Percentiles rank a stretch among this genome's conserved stretches.
Conservation (phyloP, 2,113 vertebrate species). For the Anguilla rostrata region DNA sequence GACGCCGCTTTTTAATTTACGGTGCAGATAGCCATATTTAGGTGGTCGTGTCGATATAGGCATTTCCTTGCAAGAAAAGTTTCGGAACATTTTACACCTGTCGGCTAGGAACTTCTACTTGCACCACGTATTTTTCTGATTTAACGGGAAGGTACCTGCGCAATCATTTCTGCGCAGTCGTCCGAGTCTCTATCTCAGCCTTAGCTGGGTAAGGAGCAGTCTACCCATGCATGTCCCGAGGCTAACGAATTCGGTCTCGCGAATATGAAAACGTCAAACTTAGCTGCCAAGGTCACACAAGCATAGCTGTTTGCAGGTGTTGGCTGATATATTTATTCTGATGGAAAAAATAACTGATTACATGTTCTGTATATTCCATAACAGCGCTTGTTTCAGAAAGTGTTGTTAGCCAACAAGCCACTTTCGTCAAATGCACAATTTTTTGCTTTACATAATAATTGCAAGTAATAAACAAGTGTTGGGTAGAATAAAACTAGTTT, state of each 20-base stretch:
- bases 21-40: not conserved
- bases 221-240: no score
- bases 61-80: not conserved
- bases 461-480: no score
- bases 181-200: not conserved
- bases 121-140: not conserved
- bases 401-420: no score
- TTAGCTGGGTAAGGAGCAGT: no score
- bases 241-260: not conserved
- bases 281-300: not conserved
- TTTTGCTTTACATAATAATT: no score
- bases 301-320: not conserved
- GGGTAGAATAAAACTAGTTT: no score
- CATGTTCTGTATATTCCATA: not conserved
- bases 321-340: not conserved
- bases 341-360: not conserved
- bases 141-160: not conserved
- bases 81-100: not conserved
- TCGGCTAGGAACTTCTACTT: not conserved
- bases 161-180: not conserved
- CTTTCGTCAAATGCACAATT: no score
- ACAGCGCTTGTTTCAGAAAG: no score
- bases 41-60: not conserved
- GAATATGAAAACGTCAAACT: not conserved
- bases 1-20: not conserved